Conservation (phyloP, 2,888 invertebrate genomes). For the Athetis lepigone region DNA sequence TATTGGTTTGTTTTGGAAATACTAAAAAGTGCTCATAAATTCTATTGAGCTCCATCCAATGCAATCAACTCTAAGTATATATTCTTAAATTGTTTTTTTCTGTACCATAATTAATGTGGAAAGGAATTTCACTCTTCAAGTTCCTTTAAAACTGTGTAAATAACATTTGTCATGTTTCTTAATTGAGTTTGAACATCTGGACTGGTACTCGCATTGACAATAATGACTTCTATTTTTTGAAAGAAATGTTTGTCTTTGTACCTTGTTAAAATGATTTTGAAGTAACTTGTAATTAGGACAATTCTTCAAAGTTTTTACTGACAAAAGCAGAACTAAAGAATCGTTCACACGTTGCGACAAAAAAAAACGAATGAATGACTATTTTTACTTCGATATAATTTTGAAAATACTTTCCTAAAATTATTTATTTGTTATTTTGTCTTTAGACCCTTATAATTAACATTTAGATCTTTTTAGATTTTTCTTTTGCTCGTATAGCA, state of each 20-base stretch:
- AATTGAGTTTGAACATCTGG: slow-evolving; percentile 14
- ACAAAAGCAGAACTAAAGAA: background rate
- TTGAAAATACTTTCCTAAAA: background rate
- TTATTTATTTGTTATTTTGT: too few relatives aligned
- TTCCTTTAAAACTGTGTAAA: slow-evolving; percentile 6
- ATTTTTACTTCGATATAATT: background rate
- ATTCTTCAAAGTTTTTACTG: background rate
- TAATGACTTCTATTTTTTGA: background rate
- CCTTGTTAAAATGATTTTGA: background rate
- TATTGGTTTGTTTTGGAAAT: too few relatives aligned
- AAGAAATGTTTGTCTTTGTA: background rate
- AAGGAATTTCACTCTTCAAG: background rate
- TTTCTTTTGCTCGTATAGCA: too few relatives aligned
- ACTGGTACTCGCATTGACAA: background rate
- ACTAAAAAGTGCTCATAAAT: too few relatives aligned
- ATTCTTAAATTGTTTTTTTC: too few relatives aligned
- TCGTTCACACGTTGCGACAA: background rate
- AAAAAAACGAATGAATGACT: background rate
- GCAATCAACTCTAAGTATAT: too few relatives aligned
- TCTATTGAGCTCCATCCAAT: too few relatives aligned
- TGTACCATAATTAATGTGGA: too few relatives aligned
- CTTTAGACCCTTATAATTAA: too few relatives aligned
- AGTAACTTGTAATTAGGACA: background rate
- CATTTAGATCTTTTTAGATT: too few relatives aligned
- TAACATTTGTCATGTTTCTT: slow-evolving; percentile 1